Percentiles rank a stretch among this genome's conserved stretches.
Evolutionary conservation across 1,140 invertebrate genomes (phyloP).

Genomic region (Pachypsylla venusta): DNA sequence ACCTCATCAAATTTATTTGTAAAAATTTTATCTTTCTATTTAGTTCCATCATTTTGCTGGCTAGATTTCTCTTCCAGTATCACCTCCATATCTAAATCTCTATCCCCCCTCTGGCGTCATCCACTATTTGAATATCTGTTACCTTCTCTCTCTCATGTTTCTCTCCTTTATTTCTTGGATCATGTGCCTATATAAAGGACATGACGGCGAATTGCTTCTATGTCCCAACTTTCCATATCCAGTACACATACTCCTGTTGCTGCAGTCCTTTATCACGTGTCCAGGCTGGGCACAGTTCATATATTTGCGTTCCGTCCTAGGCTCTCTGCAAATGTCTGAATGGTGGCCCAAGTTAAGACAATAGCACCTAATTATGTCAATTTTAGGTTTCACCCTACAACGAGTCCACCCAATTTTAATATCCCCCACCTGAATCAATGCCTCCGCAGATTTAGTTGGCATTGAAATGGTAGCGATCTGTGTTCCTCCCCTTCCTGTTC

Average conservation of each 20-base stretch:
- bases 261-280: neutral
- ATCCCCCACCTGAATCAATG: neutral
- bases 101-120: neutral
- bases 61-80: too few relatives aligned
- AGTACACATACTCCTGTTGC: neutral
- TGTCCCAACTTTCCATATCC: neutral
- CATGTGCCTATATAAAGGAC: neutral
- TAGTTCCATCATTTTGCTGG: neutral
- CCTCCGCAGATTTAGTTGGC: neutral
- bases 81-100: neutral
- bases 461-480: neutral
- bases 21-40: neutral
- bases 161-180: neutral
- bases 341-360: neutral
- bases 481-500: neutral
- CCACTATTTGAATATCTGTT: neutral
- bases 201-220: neutral
- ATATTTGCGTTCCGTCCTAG: neutral
- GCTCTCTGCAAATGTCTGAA: neutral
- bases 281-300: neutral
- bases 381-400: neutral
- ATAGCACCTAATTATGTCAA: neutral
- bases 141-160: neutral
- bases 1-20: neutral
- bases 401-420: neutral